These are phyloP conservation scores for Folsomia candida DNA, from an alignment of 2,888 invertebrate genomes.

Conservation along the genomic window DNA sequence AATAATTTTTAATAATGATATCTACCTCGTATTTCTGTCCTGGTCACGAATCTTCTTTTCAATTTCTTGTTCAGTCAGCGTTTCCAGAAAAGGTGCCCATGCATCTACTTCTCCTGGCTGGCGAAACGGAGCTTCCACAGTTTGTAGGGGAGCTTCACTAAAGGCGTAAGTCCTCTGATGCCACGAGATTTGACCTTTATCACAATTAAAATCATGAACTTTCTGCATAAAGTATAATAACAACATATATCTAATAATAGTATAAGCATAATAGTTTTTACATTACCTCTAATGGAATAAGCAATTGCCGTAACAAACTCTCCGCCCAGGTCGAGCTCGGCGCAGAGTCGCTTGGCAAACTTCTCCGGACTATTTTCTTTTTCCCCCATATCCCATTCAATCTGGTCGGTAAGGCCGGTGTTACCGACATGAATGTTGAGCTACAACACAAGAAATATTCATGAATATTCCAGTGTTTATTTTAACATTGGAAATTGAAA, in stretches of 20 bases:
- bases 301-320: slow-evolving; percentile 99
- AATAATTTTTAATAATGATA: slow-evolving; percentile 24
- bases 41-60: slow-evolving; percentile 99
- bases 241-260: no score
- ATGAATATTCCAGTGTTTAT: not conserved
- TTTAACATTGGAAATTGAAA: no score
- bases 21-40: slow-evolving; percentile 89
- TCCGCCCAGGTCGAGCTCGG: slow-evolving; percentile 94
- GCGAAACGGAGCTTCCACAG: slow-evolving; percentile 89
- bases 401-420: slow-evolving; percentile 96
- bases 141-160: slow-evolving; percentile 91
- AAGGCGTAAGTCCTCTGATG: slow-evolving; percentile 92
- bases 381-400: slow-evolving; percentile 99
- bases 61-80: slow-evolving; percentile 94
- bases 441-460: slow-evolving; percentile 53
- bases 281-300: slow-evolving; percentile 91
- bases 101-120: slow-evolving; percentile 93
- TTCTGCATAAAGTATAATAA: no score
- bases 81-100: slow-evolving; percentile 98
- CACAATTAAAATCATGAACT: no score
- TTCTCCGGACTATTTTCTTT: slow-evolving; percentile 96
- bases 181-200: slow-evolving; percentile 97
- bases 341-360: slow-evolving; percentile 92
- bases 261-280: no score
- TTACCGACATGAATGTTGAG: slow-evolving; percentile 99